Percentiles rank a stretch among this genome's conserved stretches.
Conservation (phyloP, 2,113 vertebrate species). For the Scytalopus superciliaris region DNA sequence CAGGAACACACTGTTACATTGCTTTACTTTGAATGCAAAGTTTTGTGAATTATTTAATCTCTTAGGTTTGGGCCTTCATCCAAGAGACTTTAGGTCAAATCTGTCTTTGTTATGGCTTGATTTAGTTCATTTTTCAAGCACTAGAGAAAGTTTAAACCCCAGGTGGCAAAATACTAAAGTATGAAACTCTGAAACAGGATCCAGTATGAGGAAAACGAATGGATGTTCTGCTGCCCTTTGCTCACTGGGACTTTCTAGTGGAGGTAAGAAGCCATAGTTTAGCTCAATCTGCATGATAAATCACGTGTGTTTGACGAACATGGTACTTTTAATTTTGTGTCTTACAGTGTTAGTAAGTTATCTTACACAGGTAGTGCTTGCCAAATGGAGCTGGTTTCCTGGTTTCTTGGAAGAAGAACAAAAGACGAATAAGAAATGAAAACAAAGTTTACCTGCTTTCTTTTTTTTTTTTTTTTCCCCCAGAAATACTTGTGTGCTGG, state of each 20-base stretch:
- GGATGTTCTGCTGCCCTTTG: not conserved
- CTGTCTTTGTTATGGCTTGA: not conserved
- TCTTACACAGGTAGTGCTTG: not conserved
- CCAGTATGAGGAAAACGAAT: not conserved
- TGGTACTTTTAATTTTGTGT: not conserved
- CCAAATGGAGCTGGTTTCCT: not conserved
- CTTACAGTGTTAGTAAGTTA: not conserved
- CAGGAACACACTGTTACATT: not conserved
- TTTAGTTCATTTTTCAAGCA: not conserved
- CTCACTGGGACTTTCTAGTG: not conserved
- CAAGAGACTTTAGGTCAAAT: not conserved
- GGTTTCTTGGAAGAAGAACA: slow-evolving; percentile 13
- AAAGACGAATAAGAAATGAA: not conserved
- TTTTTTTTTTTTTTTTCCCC: not conserved
- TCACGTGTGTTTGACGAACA: not conserved
- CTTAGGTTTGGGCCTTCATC: not conserved
- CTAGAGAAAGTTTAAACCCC: not conserved
- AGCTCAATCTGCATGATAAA: not conserved
- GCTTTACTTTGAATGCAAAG: not conserved
- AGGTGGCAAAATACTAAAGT: not conserved
- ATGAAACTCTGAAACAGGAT: slow-evolving; percentile 2
- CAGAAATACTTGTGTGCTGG: not conserved
- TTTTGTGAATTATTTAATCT: slow-evolving; percentile 10
- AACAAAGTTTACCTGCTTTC: not conserved
- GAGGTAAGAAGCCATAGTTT: not conserved